Evolutionary conservation across 2,888 invertebrate genomes (phyloP).

Genomic region (Acanthacorydalis orientalis): DNA sequence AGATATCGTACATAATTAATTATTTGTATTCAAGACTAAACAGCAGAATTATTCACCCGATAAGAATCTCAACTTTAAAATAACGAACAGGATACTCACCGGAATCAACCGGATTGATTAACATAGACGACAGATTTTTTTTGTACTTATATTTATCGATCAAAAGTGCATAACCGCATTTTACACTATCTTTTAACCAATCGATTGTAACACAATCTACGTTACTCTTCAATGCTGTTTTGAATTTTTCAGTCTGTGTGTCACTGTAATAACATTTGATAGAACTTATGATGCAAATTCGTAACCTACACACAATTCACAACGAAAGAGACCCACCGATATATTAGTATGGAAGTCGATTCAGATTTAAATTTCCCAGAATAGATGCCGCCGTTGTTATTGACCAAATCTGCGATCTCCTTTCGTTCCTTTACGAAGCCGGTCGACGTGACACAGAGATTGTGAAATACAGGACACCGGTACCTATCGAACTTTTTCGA

Average conservation of each 20-base stretch:
- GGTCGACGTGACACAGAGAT: conserved; percentile 64
- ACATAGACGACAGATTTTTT: neutral
- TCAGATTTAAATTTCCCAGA: conserved; percentile 27
- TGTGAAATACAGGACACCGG: conserved; percentile 57
- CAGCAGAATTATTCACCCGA: too few relatives aligned
- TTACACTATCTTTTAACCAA: too few relatives aligned
- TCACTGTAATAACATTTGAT: conserved; percentile 34
- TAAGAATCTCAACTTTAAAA: too few relatives aligned
- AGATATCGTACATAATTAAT: too few relatives aligned
- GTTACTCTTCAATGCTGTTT: conserved; percentile 33
- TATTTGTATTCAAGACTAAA: too few relatives aligned
- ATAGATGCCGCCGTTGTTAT: conserved; percentile 50
- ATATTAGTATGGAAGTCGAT: conserved; percentile 36
- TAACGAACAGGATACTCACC: too few relatives aligned
- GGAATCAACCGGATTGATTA: neutral
- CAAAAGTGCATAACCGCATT: too few relatives aligned
- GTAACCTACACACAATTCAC: neutral
- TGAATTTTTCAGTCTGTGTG: conserved; percentile 54
- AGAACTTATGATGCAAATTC: neutral
- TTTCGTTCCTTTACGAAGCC: too few relatives aligned
- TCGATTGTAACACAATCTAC: too few relatives aligned
- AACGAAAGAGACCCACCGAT: conserved; percentile 17
- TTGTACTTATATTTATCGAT: conserved; percentile 40
- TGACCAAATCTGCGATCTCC: too few relatives aligned
- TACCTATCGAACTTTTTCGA: too few relatives aligned